Base-by-base conservation (phyloP, 2,797 vertebrate species). In the Pygocentrus nattereri region DNA sequence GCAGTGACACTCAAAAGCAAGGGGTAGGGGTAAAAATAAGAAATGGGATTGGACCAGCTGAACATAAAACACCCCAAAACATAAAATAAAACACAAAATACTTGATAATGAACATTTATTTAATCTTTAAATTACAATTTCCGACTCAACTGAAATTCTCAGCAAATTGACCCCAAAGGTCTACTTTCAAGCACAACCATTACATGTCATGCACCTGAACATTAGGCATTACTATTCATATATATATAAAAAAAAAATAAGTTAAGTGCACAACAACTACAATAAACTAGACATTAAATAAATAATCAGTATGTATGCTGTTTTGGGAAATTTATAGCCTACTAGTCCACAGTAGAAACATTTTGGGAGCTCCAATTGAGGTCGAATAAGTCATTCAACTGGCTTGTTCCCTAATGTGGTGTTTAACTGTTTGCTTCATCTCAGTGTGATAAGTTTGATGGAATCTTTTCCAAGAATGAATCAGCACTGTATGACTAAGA, bases 211-310 rank as follows among this genome's bases (percentile, higher is more conserved):
- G 76, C 67, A 78, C 1, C 85, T 85, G 74, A 74, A 82, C 82
- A 86, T 83, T 79, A 74, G 13, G 64, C 49, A 44, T 80, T 13
- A 70, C 49, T 11, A 4, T 38, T 38, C 5, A 58, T 25, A 82
- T 67, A n/a, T n/a, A n/a, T n/a, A n/a, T n/a, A n/a, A n/a, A n/a
- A 27, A 54, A 34, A 34, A 88, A 87, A 90, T 86, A 90, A 82
- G 23, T 30, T 4, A 84, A 65, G 23, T 12, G 86, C 50, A 82
- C 31, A 54, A 65, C 7, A 31, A 61, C 34, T 58, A 27, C 18
- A 73, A 49, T 30, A 67, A 52, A n/a, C 2, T 34, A 38, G 13
- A 50, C 23, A 23, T 64, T 44, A 34, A 31, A 78, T 81, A 78
- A 27, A 75, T 78, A 78, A 64, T 62, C 65, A 27, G 47, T 68